Percentiles rank a stretch among this genome's conserved stretches.
Evolutionary conservation across 2,888 invertebrate genomes (phyloP).

Genomic region (Apamea crenata): DNA sequence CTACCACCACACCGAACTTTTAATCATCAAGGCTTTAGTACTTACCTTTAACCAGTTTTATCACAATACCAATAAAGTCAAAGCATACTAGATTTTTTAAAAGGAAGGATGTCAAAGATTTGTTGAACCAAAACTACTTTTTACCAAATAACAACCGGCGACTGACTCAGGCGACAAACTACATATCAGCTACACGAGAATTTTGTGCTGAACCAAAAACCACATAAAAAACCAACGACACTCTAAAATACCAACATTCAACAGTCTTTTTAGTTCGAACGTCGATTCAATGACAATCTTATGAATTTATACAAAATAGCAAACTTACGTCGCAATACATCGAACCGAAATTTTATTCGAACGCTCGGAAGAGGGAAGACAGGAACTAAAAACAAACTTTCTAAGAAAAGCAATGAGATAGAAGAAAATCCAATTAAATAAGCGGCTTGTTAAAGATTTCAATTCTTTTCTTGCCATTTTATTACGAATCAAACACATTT

Average conservation of each 20-base stretch:
- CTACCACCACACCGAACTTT: neutral
- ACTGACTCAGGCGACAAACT: neutral
- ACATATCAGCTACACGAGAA: no score
- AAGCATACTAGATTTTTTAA: constrained; percentile 3
- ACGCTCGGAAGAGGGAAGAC: neutral
- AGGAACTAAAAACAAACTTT: constrained; percentile 14
- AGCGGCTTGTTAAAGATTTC: constrained; percentile 29
- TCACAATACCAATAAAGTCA: neutral
- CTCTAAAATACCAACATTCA: neutral
- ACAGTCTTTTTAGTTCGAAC: neutral
- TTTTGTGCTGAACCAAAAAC: neutral
- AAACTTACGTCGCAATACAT: neutral
- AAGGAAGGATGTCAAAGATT: neutral
- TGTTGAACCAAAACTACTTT: neutral
- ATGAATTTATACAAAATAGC: neutral
- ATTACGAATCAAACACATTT: constrained; percentile 49
- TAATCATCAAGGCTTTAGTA: neutral
- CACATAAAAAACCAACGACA: neutral
- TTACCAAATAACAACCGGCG: neutral
- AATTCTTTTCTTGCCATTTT: constrained; percentile 39
- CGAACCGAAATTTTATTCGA: constrained; percentile 2
- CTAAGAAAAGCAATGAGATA: constrained; percentile 20
- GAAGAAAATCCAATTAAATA: constrained; percentile 41
- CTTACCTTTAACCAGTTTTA: neutral
- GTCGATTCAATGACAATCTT: neutral